Base-by-base conservation (phyloP, 2,888 invertebrate species). In the Erebia ligea region DNA sequence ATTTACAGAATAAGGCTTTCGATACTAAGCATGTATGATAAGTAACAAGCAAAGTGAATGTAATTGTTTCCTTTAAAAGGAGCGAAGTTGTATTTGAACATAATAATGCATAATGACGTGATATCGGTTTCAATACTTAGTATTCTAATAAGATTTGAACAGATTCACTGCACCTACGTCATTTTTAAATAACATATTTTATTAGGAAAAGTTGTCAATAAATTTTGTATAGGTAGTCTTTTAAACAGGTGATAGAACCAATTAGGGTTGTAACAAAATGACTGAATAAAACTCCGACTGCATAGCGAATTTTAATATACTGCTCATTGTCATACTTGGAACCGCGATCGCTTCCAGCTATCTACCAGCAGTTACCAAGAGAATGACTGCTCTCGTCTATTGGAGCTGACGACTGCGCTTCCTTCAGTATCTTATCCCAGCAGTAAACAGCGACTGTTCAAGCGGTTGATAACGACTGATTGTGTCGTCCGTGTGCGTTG, bases 51-150 rank as follows among this genome's bases (percentile, higher is more conserved):
- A 78, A 78, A 81, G 79, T 79, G 79, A 75, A 69, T 71, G 73
- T 72, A 73, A 80, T 82, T 80, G 79, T 82, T 70, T 80, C 71
- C 82, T 80, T 70, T 81, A 82, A 76, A 84, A 67, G 80, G 81
- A 62, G 75, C 75, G 77, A 77, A 79, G 77, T 81, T 76, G 81
- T 81, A 77, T 80, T 78, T 66, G 75, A 80, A 73, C 71, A 71
- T 77, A 79, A 82, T 80, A 6, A 34, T 78, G 78, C 79, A n/a
- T 42, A 61, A 21, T 45, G 2, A 13, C 19, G 42, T 61, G 61
- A 70, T 75, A 76, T 73, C 70, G 71, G 76, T 78, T 76, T 76
- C 77, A 74, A 77, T 77, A 67, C 67, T 25, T 48, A 58, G 10
- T 56, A 65, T 65, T 40, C 54, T 54, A 65, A 65, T 56, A 17